Base-by-base conservation (phyloP, 2,888 invertebrate genomes). In the Amiota mariae region DNA sequence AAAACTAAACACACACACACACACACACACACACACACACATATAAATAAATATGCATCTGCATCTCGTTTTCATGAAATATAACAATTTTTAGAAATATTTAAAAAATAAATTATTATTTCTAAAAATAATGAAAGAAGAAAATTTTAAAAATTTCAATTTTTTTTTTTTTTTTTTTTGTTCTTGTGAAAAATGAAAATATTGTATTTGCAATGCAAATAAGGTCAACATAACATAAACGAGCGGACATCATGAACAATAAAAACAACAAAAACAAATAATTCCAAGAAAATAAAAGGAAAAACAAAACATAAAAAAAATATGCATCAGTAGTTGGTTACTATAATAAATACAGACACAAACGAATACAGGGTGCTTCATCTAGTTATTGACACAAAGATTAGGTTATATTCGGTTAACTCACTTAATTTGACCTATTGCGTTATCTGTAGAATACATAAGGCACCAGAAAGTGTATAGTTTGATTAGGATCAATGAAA, bases 201-300 rank as follows among this genome's bases (percentile, higher is more conserved):
- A 6, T 36, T 36, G 8, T 59, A 59, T 59, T 59, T 59, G 59
- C 59, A 59, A 18, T 59, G 59, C 20, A 59, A 59, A 59, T 59
- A 59, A 59, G 59, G 59, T 59, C 24, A 59, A 20, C 18, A 9
- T 8, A n/a, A 59, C 12, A 6, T 12, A 11, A 18, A 18, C 59
- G 10, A 18, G 8, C 59, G 46, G 64, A 15, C 64, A 36, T 4
- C 56, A 24, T 8, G 18, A 70, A 18, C 70, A 70, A 36, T 56
- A 54, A 70, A 18, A 24, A 24, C 54, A 68, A 18, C 11, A 68
- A 36, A 54, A 68, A n/a, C 68, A 68, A 54, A 54, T 15, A 54
- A 54, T 54, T 36, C 36, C 36, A n/a, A 54, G 54, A 54, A 54
- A 54, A 54, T 49, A 20, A 49, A 70, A 56, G 24, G 18, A 54